Evolutionary conservation across 2,797 vertebrate species (phyloP).

Genomic region (Epinephelus coioides): DNA sequence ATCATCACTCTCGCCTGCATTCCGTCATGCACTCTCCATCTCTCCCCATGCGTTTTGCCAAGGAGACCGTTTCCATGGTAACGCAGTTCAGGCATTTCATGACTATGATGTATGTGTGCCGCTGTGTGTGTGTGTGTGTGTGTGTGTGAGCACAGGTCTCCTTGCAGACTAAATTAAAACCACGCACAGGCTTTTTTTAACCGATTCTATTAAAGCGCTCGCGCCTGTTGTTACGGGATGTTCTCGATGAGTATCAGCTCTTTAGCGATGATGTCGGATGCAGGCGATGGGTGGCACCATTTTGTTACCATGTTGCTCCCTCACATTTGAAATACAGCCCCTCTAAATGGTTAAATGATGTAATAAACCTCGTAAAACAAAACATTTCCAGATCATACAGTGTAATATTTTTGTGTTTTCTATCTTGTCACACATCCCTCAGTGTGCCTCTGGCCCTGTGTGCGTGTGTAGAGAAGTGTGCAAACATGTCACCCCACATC

Average conservation of each 20-base stretch:
- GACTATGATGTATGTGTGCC: constrained; percentile 30
- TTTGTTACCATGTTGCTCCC: neutral
- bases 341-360: neutral
- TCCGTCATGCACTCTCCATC: constrained; percentile 19
- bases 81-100: constrained; percentile 56
- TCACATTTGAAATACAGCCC: neutral
- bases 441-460: neutral
- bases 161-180: constrained; percentile 21
- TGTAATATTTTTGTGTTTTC: no score
- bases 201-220: neutral
- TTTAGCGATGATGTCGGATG: neutral
- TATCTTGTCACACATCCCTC: constrained; percentile 29
- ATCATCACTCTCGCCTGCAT: constrained; percentile 18
- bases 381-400: neutral
- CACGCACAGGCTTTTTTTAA: neutral
- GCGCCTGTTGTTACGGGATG: neutral
- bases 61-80: constrained; percentile 70
- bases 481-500: constrained; percentile 42
- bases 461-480: neutral
- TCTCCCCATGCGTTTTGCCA: constrained; percentile 22
- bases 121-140: constrained; percentile 5
- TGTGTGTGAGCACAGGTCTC: constrained; percentile 15
- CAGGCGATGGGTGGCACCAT: neutral
- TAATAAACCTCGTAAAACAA: neutral
- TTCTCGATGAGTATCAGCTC: neutral